These are phyloP conservation scores for Nephotettix cincticeps DNA, from an alignment of 1,140 invertebrate genomes.

Conservation along the genomic window DNA sequence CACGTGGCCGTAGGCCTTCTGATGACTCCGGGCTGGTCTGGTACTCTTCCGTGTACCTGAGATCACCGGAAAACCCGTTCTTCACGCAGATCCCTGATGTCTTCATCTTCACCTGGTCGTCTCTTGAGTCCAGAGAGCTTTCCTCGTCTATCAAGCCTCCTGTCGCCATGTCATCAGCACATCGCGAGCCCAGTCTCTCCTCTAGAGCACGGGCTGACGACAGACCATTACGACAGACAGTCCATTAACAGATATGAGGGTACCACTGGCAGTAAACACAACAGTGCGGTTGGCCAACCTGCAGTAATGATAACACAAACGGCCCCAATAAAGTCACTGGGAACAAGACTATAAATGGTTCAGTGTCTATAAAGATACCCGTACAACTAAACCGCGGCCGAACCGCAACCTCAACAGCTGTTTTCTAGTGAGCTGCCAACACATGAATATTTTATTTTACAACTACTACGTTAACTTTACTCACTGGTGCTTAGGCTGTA, in stretches of 20 bases:
- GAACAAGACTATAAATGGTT: conserved; percentile 5
- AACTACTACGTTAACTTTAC: neutral
- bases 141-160: conserved; percentile 22
- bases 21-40: conserved; percentile 13
- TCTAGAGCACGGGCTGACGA: too few species aligned
- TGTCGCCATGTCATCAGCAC: conserved; percentile 25
- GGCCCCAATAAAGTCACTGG: neutral
- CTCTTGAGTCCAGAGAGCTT: conserved; percentile 9
- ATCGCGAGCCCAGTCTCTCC: neutral
- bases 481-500: too few species aligned
- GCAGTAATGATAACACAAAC: neutral
- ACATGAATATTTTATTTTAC: too few species aligned
- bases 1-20: neutral
- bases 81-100: neutral
- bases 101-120: conserved; percentile 22
- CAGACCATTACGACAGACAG: conserved; percentile 12
- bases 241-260: neutral
- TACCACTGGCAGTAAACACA: neutral
- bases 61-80: conserved; percentile 16
- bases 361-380: conserved; percentile 17
- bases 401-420: neutral
- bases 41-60: conserved; percentile 9
- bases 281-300: neutral
- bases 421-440: neutral
- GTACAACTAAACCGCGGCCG: neutral